Conservation (phyloP, 2,888 invertebrate species). For the Ramazzottius varieornatus region DNA sequence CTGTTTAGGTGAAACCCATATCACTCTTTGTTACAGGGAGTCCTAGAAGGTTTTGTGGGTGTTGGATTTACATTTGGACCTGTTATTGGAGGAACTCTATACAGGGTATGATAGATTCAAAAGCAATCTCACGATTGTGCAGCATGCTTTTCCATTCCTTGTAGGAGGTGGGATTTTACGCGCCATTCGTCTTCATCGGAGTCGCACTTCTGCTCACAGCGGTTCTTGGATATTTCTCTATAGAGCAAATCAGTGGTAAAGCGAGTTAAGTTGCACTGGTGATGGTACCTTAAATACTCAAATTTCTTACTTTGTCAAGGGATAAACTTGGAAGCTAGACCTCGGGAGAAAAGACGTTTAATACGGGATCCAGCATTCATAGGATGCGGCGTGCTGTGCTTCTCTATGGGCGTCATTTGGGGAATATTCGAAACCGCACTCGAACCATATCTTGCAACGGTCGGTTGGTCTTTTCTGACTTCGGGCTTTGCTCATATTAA, state of each 20-base stretch:
- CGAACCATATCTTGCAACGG: not conserved
- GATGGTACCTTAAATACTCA: too few species aligned
- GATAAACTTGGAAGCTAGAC: not conserved
- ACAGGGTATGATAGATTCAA: not conserved
- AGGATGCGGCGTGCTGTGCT: not conserved
- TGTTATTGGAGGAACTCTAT: not conserved
- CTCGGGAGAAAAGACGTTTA: not conserved
- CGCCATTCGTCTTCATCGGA: not conserved
- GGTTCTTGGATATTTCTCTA: not conserved
- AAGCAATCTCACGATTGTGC: not conserved
- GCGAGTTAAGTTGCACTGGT: not conserved
- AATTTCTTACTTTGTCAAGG: too few species aligned
- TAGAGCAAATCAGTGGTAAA: constrained; percentile 1
- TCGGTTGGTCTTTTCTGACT: not conserved
- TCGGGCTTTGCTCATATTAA: not conserved
- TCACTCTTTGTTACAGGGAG: not conserved
- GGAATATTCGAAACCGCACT: not conserved
- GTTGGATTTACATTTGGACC: not conserved
- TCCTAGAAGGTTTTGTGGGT: not conserved
- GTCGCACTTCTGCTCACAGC: not conserved
- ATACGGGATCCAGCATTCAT: not conserved
- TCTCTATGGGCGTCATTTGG: not conserved
- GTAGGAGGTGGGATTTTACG: not conserved
- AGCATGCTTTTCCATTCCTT: not conserved
- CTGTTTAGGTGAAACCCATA: not conserved